Base-by-base conservation (phyloP, 2,888 invertebrate genomes). In the Dyspetes luteomarginatus region DNA sequence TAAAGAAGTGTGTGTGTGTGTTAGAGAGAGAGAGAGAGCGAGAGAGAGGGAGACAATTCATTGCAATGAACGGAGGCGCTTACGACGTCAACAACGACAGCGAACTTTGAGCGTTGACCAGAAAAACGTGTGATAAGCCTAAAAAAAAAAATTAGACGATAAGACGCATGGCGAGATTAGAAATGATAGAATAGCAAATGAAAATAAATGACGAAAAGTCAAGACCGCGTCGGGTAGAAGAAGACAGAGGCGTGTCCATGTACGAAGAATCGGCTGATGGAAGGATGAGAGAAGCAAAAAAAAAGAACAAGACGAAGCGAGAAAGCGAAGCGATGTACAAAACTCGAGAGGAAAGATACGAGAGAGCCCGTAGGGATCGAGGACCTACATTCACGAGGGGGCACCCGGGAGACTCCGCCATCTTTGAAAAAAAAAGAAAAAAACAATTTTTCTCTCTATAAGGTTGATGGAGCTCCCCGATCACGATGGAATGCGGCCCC, bases 381-480 rank as follows among this genome's bases (percentile, higher is more conserved):
- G 91, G 91, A 91, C 91, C 91, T 91, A 91, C 91, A 91, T 91
- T 91, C 91, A 88, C 87, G 88, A 85, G 87, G 85, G 87, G 87
- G 45, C 91, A 88, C 87, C 88, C 85, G 87, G 85, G 87, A 86
- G 45, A 41, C 62, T 19, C 68, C 88, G 90, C 90, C 91, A 91
- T 91, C 89, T 91, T 91, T 89, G 89, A 90, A 90, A 91, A 90
- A 43, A 60, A 55, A 55, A 55, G 3, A 30, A 19, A 48, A 15
- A 5, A 5, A 52, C 28, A 28, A 17, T 52, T 41, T 52, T 45
- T 69, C 43, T 43, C 50, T 68, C 56, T 56, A 15, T 24, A 1
- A 24, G 28, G 4, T 28, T 17, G 48, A 48, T 48, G 48, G 69
- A 26, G 45, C 56, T 91, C 89, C 87, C 86, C 86, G 87, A 69